Conservation (phyloP, 1,140 invertebrate genomes). For the Aplysia californica region DNA sequence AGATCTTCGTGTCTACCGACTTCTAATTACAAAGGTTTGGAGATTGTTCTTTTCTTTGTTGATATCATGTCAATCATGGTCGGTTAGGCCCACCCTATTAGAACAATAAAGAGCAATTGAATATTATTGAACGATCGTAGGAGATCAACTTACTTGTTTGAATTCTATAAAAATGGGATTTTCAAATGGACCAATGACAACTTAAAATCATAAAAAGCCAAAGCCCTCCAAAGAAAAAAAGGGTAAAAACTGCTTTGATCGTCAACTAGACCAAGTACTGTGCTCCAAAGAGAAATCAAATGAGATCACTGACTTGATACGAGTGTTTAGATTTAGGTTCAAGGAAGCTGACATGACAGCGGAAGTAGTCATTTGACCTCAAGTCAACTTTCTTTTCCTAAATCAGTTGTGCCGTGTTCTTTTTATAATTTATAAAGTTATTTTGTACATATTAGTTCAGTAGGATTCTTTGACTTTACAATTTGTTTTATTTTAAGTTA, state of each 20-base stretch:
- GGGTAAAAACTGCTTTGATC: background rate
- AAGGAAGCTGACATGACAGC: constrained; percentile 10
- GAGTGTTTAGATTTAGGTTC: background rate
- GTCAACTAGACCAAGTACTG: background rate
- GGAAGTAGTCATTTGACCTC: background rate
- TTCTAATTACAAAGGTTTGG: too few species aligned
- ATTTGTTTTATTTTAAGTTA: too few species aligned
- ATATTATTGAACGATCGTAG: background rate
- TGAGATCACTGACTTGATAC: background rate
- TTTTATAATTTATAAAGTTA: too few species aligned
- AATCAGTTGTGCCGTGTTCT: too few species aligned
- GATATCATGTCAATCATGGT: too few species aligned
- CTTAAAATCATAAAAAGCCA: background rate
- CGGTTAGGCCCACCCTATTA: too few species aligned
- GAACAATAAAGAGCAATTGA: too few species aligned
- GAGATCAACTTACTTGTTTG: background rate
- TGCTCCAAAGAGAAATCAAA: background rate
- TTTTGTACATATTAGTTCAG: too few species aligned
- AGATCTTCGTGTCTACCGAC: too few species aligned
- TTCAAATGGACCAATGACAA: background rate
- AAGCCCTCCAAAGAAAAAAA: background rate
- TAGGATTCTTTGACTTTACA: too few species aligned
- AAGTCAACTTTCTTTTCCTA: background rate
- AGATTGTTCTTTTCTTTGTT: too few species aligned
- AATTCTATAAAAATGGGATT: background rate